These are phyloP conservation scores for Leiothrix lutea DNA, from an alignment of 2,113 vertebrate genomes.

Conservation along the genomic window DNA sequence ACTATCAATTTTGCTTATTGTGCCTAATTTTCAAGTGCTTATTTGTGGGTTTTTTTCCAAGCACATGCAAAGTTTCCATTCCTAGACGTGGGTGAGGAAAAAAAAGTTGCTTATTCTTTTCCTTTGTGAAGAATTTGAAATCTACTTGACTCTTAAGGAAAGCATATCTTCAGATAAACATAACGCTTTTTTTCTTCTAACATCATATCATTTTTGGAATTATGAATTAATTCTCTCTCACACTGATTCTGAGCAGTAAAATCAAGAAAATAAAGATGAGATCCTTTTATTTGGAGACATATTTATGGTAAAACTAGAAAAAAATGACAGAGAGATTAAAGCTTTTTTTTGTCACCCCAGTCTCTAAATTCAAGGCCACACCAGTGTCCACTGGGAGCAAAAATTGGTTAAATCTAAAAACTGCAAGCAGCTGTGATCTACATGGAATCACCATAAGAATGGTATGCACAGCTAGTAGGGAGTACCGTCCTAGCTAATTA, in stretches of 20 bases:
- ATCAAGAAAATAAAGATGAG: not conserved
- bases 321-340: not conserved
- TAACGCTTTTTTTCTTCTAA: not conserved
- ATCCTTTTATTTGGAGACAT: not conserved
- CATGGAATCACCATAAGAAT: not conserved
- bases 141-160: not conserved
- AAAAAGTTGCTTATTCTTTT: not conserved
- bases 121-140: not conserved
- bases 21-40: not conserved
- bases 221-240: not conserved
- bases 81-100: not conserved
- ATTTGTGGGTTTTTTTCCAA: not conserved
- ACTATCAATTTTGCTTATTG: not conserved
- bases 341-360: not conserved
- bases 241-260: not conserved
- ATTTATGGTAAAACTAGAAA: not conserved
- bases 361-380: not conserved
- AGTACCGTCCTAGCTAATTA: not conserved
- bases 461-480: not conserved
- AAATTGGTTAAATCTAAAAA: not conserved
- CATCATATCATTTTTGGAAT: not conserved
- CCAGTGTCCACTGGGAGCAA: not conserved
- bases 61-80: not conserved
- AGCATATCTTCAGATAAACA: not conserved
- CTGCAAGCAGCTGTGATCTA: not conserved